phyloP scores from a whole-genome alignment of 1,140 invertebrate genomes.

The Drosophila sp. region DNA sequence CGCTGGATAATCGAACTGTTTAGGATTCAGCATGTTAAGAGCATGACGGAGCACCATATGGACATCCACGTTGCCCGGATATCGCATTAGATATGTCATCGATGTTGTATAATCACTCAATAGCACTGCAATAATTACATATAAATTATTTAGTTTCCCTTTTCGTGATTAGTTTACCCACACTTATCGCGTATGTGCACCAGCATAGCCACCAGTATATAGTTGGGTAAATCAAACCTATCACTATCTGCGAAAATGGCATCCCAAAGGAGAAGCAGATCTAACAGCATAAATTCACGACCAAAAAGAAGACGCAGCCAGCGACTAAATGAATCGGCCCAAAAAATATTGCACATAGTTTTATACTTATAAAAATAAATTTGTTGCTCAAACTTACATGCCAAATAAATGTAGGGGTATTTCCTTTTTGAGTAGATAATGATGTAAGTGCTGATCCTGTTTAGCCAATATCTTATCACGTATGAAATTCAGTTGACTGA shows the following conservation, averaged over 20 bases:
- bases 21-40: conserved; percentile 86
- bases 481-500: conserved; percentile 88
- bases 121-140: conserved; percentile 84
- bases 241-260: conserved; percentile 91
- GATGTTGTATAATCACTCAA: conserved; percentile 87
- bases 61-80: conserved; percentile 87
- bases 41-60: conserved; percentile 87
- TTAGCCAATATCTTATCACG: conserved; percentile 87
- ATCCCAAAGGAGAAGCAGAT: conserved; percentile 91
- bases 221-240: conserved; percentile 88
- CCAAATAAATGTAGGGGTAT: conserved; percentile 92
- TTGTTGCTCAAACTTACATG: conserved; percentile 86
- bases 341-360: not conserved
- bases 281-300: conserved; percentile 90
- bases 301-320: conserved; percentile 92
- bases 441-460: conserved; percentile 87
- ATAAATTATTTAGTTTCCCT: not conserved
- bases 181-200: conserved; percentile 87
- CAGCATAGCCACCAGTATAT: conserved; percentile 90
- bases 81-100: conserved; percentile 87
- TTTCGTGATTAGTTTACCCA: conserved; percentile 83
- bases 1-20: conserved; percentile 75
- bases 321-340: conserved; percentile 85
- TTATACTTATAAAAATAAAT: not conserved
- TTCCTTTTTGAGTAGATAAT: conserved; percentile 88